Conservation (phyloP, 2,888 invertebrate species). For the Orchestes rusci region DNA sequence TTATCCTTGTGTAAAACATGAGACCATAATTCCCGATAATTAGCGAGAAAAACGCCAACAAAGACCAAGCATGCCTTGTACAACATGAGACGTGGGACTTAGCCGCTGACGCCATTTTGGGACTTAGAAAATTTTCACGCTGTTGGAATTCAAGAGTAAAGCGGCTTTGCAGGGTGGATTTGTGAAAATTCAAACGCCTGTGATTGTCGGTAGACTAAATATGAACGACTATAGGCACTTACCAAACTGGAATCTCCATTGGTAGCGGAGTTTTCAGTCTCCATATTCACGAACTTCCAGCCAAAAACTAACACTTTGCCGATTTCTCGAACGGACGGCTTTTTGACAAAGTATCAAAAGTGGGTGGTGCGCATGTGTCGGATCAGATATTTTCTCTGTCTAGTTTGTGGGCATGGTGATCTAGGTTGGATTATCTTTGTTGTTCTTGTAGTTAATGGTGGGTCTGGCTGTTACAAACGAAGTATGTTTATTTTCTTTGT, state of each 20-base stretch:
- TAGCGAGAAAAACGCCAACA: slow-evolving; percentile 16
- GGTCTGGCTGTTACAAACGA: too few species aligned
- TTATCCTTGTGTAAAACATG: neutral
- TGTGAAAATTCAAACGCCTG: slow-evolving; percentile 25
- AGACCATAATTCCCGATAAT: slow-evolving; percentile 7
- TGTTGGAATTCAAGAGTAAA: slow-evolving; percentile 43
- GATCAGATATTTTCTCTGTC: too few species aligned
- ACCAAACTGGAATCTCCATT: slow-evolving; percentile 53
- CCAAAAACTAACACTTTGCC: slow-evolving; percentile 25
- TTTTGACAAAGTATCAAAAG: slow-evolving; percentile 75
- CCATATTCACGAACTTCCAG: slow-evolving; percentile 54
- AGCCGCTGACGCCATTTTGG: slow-evolving; percentile 81
- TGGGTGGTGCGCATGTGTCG: too few species aligned
- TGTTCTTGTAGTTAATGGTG: too few species aligned
- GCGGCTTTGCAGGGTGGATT: slow-evolving; percentile 25
- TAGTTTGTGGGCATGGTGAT: too few species aligned
- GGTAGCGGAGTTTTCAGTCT: slow-evolving; percentile 56
- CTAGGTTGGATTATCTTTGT: too few species aligned
- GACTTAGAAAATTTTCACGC: slow-evolving; percentile 65
- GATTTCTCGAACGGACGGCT: slow-evolving; percentile 37
- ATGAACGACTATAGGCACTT: slow-evolving; percentile 45
- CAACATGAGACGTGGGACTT: slow-evolving; percentile 51
- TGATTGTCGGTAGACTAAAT: slow-evolving; percentile 27
- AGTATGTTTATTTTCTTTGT: too few species aligned
- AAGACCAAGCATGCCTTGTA: slow-evolving; percentile 5